A percentile compares a stretch with the other conserved stretches of the same genome.
Conservation (phyloP, 1,140 invertebrate genomes). For the Drosophila neocordata region DNA sequence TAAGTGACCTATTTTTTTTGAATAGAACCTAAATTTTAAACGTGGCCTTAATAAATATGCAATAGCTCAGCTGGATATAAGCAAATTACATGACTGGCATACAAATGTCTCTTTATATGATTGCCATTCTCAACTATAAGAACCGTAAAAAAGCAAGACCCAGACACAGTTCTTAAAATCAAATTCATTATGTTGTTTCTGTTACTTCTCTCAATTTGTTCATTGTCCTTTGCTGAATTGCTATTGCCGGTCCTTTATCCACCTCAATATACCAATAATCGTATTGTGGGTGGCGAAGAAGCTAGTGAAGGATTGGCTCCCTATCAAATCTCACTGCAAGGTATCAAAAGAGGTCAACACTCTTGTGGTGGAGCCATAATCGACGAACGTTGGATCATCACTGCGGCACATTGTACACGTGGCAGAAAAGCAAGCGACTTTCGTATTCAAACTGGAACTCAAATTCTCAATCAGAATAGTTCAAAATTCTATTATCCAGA, state of each 20-base stretch:
- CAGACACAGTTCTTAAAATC: not conserved
- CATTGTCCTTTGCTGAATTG: not conserved
- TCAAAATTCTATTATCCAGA: conserved; percentile 68
- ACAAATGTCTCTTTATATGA: not conserved
- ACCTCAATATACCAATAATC: conserved; percentile 59
- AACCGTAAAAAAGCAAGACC: not conserved
- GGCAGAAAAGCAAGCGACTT: conserved; percentile 46
- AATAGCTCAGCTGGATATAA: not conserved
- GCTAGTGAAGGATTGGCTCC: conserved; percentile 82
- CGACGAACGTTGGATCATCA: conserved; percentile 81
- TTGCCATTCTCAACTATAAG: not conserved
- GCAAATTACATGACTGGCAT: not conserved
- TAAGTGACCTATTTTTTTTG: not conserved
- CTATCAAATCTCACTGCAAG: conserved; percentile 83
- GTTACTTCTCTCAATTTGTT: not conserved
- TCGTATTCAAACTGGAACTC: conserved; percentile 70
- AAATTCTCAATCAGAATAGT: conserved; percentile 65
- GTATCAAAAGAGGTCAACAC: conserved; percentile 56
- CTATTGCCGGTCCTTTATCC: conserved; percentile 53
- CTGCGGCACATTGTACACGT: conserved; percentile 83
- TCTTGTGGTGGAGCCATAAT: conserved; percentile 84
- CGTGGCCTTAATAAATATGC: not conserved
- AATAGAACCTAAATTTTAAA: not conserved
- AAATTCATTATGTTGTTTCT: not conserved
- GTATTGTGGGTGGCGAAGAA: conserved; percentile 83